Conservation (phyloP, 2,888 invertebrate genomes). For the Hyalella azteca region DNA sequence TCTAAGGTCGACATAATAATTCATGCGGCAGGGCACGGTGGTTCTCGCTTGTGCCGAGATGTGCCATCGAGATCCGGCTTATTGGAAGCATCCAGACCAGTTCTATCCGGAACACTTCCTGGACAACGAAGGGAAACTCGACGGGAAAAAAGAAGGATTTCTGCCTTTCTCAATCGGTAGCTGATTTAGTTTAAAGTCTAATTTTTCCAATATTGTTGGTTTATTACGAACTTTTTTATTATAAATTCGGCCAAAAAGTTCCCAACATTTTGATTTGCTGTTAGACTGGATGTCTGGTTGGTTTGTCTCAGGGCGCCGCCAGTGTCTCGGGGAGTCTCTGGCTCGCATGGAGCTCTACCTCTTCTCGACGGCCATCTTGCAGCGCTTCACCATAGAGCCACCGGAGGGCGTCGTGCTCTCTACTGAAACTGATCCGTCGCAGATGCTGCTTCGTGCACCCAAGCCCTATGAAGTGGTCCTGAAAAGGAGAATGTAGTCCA, state of each 20-base stretch:
- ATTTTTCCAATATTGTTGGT: too few relatives aligned
- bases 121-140: slow-evolving; percentile 10
- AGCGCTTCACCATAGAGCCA: slow-evolving; percentile 38
- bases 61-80: not conserved
- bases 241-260: too few relatives aligned
- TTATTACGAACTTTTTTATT: too few relatives aligned
- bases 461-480: slow-evolving; percentile 39
- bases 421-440: not conserved
- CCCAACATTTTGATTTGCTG: too few relatives aligned
- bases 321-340: slow-evolving; percentile 44
- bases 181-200: too few relatives aligned
- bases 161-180: slow-evolving; percentile 18
- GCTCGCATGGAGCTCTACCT: slow-evolving; percentile 49
- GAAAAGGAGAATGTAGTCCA: not conserved
- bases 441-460: not conserved
- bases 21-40: not conserved
- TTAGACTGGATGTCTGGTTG: too few relatives aligned
- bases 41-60: not conserved
- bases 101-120: slow-evolving; percentile 28
- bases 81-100: slow-evolving; percentile 11
- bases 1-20: too few relatives aligned
- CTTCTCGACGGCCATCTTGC: slow-evolving; percentile 36
- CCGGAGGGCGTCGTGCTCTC: slow-evolving; percentile 32
- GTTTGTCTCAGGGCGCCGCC: slow-evolving; percentile 25
- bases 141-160: not conserved